These are phyloP conservation scores for Albula glossodonta DNA, from an alignment of 2,113 vertebrate species.

Conservation along the genomic window DNA sequence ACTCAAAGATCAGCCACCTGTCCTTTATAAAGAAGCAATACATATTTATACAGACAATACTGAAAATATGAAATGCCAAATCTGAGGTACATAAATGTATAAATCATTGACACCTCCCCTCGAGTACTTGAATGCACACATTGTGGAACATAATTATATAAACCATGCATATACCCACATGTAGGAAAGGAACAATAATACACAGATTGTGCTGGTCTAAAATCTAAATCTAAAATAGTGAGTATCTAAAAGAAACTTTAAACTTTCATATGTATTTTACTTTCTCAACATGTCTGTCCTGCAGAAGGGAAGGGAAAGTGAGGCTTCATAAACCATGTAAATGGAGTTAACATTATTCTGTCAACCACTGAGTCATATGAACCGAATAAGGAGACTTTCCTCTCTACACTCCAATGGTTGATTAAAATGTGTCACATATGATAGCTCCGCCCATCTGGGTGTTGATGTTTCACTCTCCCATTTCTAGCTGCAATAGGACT, in stretches of 20 bases:
- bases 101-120: not conserved
- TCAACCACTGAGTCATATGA: not conserved
- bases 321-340: not conserved
- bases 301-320: not conserved
- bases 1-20: not conserved
- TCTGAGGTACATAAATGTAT: not conserved
- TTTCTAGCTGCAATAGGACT: no score
- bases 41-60: not conserved
- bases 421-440: no score
- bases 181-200: not conserved
- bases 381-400: not conserved
- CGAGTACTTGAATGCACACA: not conserved
- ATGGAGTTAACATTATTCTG: not conserved
- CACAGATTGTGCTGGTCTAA: no score
- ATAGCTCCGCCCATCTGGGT: no score
- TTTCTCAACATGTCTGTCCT: not conserved
- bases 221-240: no score
- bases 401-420: no score
- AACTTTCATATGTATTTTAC: not conserved
- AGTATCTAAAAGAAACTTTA: no score
- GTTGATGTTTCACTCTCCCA: no score
- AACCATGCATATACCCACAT: not conserved
- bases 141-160: not conserved
- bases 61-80: not conserved
- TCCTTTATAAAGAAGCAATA: not conserved